Percentiles rank a stretch among this genome's conserved stretches.
These are phyloP conservation scores for Phyllostomus hastatus DNA, from an alignment of 2,113 vertebrate genomes.

Conservation along the genomic window DNA sequence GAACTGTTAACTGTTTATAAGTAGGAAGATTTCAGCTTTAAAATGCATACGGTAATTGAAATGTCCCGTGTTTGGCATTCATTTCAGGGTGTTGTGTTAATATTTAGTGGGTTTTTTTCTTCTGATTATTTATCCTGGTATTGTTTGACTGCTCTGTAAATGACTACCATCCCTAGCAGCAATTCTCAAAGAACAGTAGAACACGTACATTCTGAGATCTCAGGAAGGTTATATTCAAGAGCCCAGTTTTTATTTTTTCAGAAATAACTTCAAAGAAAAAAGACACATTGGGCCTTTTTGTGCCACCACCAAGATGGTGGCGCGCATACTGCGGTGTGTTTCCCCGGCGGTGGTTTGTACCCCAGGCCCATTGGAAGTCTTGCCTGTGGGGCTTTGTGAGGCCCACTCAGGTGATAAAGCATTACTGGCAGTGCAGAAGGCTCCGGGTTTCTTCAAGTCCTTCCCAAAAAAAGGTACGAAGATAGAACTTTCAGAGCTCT, in stretches of 20 bases:
- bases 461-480: conserved; percentile 87
- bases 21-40: neutral
- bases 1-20: conserved; percentile 12
- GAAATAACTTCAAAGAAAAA: conserved; percentile 25
- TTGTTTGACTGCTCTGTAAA: neutral
- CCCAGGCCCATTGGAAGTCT: fast-evolving
- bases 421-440: conserved; percentile 78
- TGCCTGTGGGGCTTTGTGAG: neutral
- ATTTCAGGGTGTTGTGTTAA: neutral
- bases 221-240: conserved; percentile 38
- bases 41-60: neutral
- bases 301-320: conserved; percentile 74
- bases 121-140: neutral
- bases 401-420: conserved; percentile 50
- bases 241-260: conserved; percentile 23
- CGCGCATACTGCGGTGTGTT: neutral
- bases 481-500: conserved; percentile 81
- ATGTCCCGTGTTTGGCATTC: neutral
- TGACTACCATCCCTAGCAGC: neutral
- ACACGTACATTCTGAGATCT: neutral
- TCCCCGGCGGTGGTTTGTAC: neutral
- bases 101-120: neutral
- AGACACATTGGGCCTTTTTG: neutral
- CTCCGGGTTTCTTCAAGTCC: conserved; percentile 89
- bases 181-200: conserved; percentile 26